Percentiles rank a stretch among this genome's conserved stretches.
These are phyloP conservation scores for Coronaproctus castanopsis DNA, from an alignment of 2,888 invertebrate species.

Conservation along the genomic window DNA sequence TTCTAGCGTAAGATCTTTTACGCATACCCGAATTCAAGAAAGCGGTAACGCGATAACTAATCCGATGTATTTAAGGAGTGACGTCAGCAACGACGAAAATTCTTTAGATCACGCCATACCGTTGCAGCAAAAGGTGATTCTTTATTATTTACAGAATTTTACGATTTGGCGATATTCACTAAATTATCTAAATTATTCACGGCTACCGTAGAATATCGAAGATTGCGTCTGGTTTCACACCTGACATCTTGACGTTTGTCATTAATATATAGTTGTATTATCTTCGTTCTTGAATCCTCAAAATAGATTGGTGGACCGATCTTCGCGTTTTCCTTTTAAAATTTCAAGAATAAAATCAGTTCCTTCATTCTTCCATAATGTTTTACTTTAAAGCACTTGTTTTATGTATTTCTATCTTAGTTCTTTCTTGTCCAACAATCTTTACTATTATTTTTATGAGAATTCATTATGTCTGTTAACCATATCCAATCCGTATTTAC, in stretches of 20 bases:
- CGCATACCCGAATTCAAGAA: constrained; percentile 59
- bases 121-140: constrained; percentile 14
- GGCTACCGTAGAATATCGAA: background rate
- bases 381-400: background rate
- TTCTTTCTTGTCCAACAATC: no score
- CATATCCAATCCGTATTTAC: no score
- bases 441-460: no score
- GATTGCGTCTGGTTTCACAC: background rate
- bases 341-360: background rate
- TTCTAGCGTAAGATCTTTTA: constrained; percentile 41
- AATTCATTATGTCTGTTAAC: no score
- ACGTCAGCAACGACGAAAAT: constrained; percentile 43
- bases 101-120: constrained; percentile 24
- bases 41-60: constrained; percentile 70
- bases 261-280: no score
- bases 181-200: background rate
- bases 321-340: background rate
- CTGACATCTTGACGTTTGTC: background rate
- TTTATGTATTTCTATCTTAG: no score
- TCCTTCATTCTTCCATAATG: background rate
- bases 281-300: background rate
- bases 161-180: background rate
- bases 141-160: background rate
- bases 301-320: background rate
- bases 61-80: constrained; percentile 62